Base-by-base conservation (phyloP, 1,140 invertebrate species). In the Drosophila ficusphila region DNA sequence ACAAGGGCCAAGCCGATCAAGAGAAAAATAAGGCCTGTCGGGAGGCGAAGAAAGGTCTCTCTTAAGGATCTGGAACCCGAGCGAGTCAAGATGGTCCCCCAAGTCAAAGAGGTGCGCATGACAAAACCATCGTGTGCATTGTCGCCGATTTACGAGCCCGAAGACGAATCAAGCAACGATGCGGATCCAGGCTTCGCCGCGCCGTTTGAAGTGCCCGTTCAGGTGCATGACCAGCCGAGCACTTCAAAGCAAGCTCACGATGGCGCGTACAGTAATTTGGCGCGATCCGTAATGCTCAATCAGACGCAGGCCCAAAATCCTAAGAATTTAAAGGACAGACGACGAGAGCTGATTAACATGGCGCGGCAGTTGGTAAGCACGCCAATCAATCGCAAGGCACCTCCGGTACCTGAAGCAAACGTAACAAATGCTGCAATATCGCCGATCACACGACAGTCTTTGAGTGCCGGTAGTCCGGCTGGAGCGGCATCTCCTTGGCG, bases 301-400 rank as follows among this genome's bases (percentile, higher is more conserved):
- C 67, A 76, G 58, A 76, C 89, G 0, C 73, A 81, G 18, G 27
- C 33, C 2, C 69, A 70, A 3, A 61, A 51, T 25, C 8, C 33
- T 1, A 23, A 21, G 2, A 8, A 51, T 9, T 38, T 68, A 0
- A 5, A 44, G 1, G 52, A 76, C 5, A 67, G 36, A 34, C 65
- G 78, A 7, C 52, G 52, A 11, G 29, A 86, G 3, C 38, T 90
- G 3, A 33, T 90, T 5, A 42, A 81, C 2, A 64, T 79, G 36
- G 89, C 79, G 1, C 68, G 70, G 3, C 73, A 82, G 51, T 82
- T 69, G 12, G 39, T 86, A 0, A 90, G 89, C 46, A 90, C 89
- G 3, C 89, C 89, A 0, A 11, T 78, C 7, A 79, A 72, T 41
- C 29, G 29, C 3, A 76, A 65, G 25, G 18, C 9, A 23, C 34